A percentile compares a stretch with the other conserved stretches of the same genome.
Evolutionary conservation across 2,888 invertebrate genomes (phyloP).

Genomic region (Leucoptera coffeella): DNA sequence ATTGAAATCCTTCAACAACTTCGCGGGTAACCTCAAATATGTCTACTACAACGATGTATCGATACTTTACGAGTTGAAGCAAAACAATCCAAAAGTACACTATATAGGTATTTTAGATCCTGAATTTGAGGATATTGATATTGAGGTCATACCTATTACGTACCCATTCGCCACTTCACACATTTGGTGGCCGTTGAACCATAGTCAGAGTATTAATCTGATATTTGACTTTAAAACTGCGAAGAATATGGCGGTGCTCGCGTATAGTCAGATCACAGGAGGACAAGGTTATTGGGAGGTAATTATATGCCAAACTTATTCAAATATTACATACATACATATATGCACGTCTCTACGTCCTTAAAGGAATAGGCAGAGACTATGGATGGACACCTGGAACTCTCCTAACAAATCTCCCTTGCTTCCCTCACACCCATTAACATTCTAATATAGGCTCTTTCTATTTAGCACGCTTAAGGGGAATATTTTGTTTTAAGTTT

Average conservation of each 20-base stretch:
- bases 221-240: constrained; percentile 85
- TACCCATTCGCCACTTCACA: constrained; percentile 87
- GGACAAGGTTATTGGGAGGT: constrained; percentile 86
- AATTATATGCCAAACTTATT: too few species aligned
- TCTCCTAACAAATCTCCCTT: too few species aligned
- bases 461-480: too few species aligned
- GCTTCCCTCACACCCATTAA: too few species aligned
- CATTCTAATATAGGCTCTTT: too few species aligned
- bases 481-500: too few species aligned
- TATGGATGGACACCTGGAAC: too few species aligned
- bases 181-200: constrained; percentile 82
- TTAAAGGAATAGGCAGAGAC: too few species aligned
- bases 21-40: constrained; percentile 84
- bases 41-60: constrained; percentile 92
- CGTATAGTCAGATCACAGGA: constrained; percentile 73
- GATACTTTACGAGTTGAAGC: constrained; percentile 81
- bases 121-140: constrained; percentile 77
- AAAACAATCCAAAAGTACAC: constrained; percentile 79
- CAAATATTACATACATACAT: too few species aligned
- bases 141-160: constrained; percentile 83
- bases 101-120: constrained; percentile 74
- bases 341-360: too few species aligned
- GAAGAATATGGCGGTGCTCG: constrained; percentile 76
- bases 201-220: constrained; percentile 65
- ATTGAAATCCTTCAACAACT: constrained; percentile 75